Conservation (phyloP, 2,888 invertebrate genomes). For the Apoda limacodes region DNA sequence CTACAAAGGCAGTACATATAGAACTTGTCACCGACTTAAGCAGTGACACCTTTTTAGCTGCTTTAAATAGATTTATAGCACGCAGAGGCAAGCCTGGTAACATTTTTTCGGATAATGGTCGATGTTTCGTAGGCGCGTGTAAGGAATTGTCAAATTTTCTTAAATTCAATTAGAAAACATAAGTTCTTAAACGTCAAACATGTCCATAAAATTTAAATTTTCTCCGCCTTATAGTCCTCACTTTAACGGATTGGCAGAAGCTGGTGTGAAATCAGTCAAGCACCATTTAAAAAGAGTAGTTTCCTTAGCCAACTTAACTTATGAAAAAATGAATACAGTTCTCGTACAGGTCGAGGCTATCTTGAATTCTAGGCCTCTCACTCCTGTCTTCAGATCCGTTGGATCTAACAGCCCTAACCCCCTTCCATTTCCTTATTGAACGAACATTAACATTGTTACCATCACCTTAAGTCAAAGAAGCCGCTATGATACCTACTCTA, state of each 20-base stretch:
- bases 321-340: conserved; percentile 16
- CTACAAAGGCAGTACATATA: conserved; percentile 19
- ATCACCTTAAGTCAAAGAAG: background rate
- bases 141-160: conserved; percentile 1
- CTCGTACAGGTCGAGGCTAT: conserved; percentile 15
- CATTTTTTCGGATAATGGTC: conserved; percentile 20
- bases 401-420: conserved; percentile 12
- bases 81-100: conserved; percentile 15
- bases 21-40: too few species aligned
- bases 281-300: background rate
- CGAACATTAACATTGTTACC: conserved; percentile 13
- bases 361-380: conserved; percentile 16
- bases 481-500: background rate
- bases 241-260: conserved; percentile 1
- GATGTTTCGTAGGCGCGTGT: conserved; percentile 16
- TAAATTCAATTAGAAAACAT: too few species aligned
- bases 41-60: conserved; percentile 14
- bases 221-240: conserved; percentile 1
- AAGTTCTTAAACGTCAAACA: too few species aligned
- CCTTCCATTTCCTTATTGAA: conserved; percentile 16
- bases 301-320: conserved; percentile 10
- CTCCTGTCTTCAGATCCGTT: conserved; percentile 11
- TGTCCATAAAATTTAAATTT: conserved; percentile 1
- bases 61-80: conserved; percentile 14
- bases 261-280: conserved; percentile 1